Percentiles rank a stretch among this genome's conserved stretches.
Evolutionary conservation across 2,888 invertebrate genomes (phyloP).

Genomic region (Oscheius myriophilus): DNA sequence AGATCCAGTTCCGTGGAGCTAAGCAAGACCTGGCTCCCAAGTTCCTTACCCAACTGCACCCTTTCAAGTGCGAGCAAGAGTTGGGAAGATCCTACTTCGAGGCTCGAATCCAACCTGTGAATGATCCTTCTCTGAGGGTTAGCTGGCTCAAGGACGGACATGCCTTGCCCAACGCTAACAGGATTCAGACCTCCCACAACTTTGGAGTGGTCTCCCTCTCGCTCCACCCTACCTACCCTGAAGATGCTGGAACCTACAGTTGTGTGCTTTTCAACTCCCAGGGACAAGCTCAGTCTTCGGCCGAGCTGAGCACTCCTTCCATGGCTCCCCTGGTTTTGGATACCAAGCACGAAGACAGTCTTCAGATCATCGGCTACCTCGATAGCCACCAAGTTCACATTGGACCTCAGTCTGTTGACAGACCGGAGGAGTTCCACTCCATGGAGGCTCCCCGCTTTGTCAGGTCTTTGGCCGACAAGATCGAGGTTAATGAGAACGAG

Average conservation of each 20-base stretch:
- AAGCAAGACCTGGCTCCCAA: constrained; percentile 52
- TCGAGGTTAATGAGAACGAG: constrained; percentile 80
- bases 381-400: constrained; percentile 78
- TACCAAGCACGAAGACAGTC: constrained; percentile 87
- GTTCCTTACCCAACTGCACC: constrained; percentile 55
- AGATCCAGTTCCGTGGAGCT: constrained; percentile 57
- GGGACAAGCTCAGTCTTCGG: constrained; percentile 60
- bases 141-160: constrained; percentile 72
- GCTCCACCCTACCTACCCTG: constrained; percentile 77
- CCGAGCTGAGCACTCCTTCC: constrained; percentile 63
- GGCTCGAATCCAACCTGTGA: constrained; percentile 90
- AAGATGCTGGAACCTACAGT: constrained; percentile 85
- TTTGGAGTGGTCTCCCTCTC: constrained; percentile 69
- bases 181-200: constrained; percentile 68
- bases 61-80: constrained; percentile 65
- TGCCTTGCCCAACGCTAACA: constrained; percentile 72
- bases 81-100: constrained; percentile 92
- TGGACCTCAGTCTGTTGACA: constrained; percentile 64
- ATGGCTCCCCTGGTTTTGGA: constrained; percentile 75
- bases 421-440: constrained; percentile 68
- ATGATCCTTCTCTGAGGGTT: constrained; percentile 84
- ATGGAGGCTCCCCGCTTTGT: constrained; percentile 67
- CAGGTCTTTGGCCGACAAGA: constrained; percentile 52
- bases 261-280: constrained; percentile 79
- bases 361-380: constrained; percentile 87